A percentile compares a stretch with the other conserved stretches of the same genome.
Conservation (phyloP, 2,113 vertebrate genomes). For the Caretta caretta region DNA sequence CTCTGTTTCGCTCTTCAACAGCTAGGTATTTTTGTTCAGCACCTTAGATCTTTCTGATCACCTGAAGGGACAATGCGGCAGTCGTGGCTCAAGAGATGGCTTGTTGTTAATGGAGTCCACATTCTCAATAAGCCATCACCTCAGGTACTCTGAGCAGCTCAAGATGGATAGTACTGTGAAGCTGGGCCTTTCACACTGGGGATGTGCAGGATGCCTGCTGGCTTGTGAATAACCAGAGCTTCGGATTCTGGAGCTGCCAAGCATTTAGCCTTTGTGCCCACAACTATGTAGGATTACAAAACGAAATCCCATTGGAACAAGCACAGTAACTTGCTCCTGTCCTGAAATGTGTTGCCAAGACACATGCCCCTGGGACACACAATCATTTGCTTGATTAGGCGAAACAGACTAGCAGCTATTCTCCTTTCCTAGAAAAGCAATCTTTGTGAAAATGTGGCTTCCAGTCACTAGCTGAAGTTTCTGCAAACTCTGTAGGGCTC, state of each 20-base stretch:
- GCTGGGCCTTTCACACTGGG: too few species aligned
- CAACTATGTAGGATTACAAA: not conserved
- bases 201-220: too few species aligned
- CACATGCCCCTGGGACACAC: not conserved
- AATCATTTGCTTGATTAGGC: not conserved
- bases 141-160: not conserved
- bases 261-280: not conserved
- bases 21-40: too few species aligned
- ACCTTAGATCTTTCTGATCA: not conserved
- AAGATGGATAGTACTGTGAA: not conserved
- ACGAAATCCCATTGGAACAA: not conserved
- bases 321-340: not conserved
- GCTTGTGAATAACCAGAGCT: not conserved
- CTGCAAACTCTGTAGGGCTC: not conserved
- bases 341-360: not conserved
- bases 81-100: not conserved
- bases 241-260: not conserved
- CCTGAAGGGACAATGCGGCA: not conserved
- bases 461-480: not conserved
- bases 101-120: not conserved
- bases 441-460: not conserved
- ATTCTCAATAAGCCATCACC: not conserved
- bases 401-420: not conserved
- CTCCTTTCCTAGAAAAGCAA: not conserved
- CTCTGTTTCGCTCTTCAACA: not conserved